A percentile compares a stretch with the other conserved stretches of the same genome.
Conservation (phyloP, 2,888 invertebrate genomes). For the Eurois occulta region DNA sequence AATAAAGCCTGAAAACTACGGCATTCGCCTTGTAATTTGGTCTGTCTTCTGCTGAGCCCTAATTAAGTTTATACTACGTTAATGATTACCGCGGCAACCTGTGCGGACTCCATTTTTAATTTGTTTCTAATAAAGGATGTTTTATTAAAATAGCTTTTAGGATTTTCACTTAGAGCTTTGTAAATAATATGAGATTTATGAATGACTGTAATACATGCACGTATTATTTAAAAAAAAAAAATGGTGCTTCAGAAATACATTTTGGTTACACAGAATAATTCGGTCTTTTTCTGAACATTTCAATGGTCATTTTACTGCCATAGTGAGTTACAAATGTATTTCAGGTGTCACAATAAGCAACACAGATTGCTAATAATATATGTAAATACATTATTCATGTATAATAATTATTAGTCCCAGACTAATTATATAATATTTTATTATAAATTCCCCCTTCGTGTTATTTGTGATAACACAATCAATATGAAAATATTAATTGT, state of each 20-base stretch:
- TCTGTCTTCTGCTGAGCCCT: neutral
- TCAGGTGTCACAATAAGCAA: neutral
- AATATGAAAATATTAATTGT: too few species aligned
- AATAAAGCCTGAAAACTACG: slow-evolving; percentile 23
- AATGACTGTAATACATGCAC: neutral
- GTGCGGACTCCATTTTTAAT: neutral
- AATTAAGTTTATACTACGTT: slow-evolving; percentile 26
- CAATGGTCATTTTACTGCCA: neutral
- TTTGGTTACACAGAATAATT: neutral
- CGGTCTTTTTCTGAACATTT: neutral
- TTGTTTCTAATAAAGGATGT: neutral
- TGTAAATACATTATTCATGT: neutral
- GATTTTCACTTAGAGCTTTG: neutral
- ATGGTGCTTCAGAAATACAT: neutral
- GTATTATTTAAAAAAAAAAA: too few species aligned
- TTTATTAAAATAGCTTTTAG: neutral
- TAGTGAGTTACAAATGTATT: neutral
- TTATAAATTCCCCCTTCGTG: neutral
- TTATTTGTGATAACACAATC: too few species aligned
- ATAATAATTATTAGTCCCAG: neutral
- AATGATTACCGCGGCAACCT: slow-evolving; percentile 8
- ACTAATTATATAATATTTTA: neutral
- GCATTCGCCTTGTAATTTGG: slow-evolving; percentile 32
- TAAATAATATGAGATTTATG: neutral
- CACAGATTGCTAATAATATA: neutral